Base-by-base conservation (phyloP, 2,113 vertebrate species). In the Microtus oregoni region DNA sequence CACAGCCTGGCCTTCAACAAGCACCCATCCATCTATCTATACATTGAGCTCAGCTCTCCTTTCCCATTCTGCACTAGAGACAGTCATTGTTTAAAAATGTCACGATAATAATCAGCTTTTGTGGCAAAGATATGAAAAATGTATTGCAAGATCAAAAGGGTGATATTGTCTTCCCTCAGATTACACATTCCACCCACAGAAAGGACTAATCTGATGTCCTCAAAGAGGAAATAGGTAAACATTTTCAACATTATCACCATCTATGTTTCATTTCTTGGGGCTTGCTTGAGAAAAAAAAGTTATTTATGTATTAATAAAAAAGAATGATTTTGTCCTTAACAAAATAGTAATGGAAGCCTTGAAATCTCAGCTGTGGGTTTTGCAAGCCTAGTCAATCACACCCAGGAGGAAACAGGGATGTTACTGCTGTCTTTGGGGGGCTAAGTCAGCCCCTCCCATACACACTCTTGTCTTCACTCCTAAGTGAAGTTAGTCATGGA, bases 1-100 rank as follows among this genome's bases (percentile, higher is more conserved):
- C 24, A 17, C 30, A 55, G 83, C 32, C 78, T 32, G 67, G 95
- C 90, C 96, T 97, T 91, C 3, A 2, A 73, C 86, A 93, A 76
- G 89, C 89, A 94, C 13, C 67, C 32, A 9, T 87, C 96, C 87
- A 91, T 98, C 95, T 63, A 93, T 94, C 96, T 83, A 50, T 65
- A 79, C 2, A 0, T 91, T 95, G 85, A 26, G 86, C 92, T 52
- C 73, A 55, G 92, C 55, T 32, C 73, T 95, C 96, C 91, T 81
- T 87, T 90, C 44, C 38, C 70, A 73, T 89, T 85, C 96, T 41
- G 52, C 65, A 67, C 12, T 0, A 83, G 0, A 75, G 96, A 89
- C 89, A 96, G 94, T 86, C 97, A 97, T 97, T 97, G 97, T 97
- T 97, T 97, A 97, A 97, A 97, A 96, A 97, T 96, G 95, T 96